A percentile compares a stretch with the other conserved stretches of the same genome.
phyloP scores from a whole-genome alignment of 1,140 invertebrate genomes.

The Acromyrmex echinatior region DNA sequence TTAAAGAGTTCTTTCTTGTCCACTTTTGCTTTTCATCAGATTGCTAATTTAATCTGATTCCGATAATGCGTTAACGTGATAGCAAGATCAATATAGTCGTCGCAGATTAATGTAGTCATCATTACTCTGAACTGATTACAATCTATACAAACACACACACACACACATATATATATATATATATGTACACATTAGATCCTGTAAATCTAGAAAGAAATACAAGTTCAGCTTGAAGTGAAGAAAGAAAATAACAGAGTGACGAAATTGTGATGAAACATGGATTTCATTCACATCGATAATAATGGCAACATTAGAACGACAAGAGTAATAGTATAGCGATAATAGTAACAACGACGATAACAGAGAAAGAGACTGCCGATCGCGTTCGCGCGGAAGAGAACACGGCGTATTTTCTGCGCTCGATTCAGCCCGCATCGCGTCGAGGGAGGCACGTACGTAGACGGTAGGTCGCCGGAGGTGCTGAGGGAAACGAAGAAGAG shows the following conservation, averaged over 20 bases:
- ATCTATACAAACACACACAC: too few relatives aligned
- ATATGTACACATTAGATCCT: not conserved
- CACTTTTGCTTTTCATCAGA: not conserved
- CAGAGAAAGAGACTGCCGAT: slow-evolving; percentile 33
- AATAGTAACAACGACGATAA: slow-evolving; percentile 37
- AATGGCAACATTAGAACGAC: slow-evolving; percentile 26
- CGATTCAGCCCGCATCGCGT: slow-evolving; percentile 70
- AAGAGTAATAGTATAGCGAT: not conserved
- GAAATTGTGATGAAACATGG: slow-evolving; percentile 2
- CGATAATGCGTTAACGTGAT: too few relatives aligned
- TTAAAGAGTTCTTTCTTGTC: not conserved
- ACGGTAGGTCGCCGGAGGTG: slow-evolving; percentile 58
- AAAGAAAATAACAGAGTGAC: not conserved
- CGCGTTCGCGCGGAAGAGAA: slow-evolving; percentile 42
- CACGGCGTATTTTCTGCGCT: slow-evolving; percentile 69
- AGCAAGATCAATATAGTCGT: not conserved
- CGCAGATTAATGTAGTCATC: not conserved
- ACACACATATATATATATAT: not conserved
- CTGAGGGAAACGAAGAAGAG: slow-evolving; percentile 63
- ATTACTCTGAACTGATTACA: not conserved
- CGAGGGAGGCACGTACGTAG: slow-evolving; percentile 57
- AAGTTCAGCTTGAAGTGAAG: not conserved
- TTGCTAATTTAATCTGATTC: not conserved
- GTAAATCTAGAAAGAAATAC: slow-evolving; percentile 23
- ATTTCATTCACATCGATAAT: slow-evolving; percentile 24